Evolutionary conservation across 2,888 invertebrate genomes (phyloP).

Genomic region (Apamea crenata): DNA sequence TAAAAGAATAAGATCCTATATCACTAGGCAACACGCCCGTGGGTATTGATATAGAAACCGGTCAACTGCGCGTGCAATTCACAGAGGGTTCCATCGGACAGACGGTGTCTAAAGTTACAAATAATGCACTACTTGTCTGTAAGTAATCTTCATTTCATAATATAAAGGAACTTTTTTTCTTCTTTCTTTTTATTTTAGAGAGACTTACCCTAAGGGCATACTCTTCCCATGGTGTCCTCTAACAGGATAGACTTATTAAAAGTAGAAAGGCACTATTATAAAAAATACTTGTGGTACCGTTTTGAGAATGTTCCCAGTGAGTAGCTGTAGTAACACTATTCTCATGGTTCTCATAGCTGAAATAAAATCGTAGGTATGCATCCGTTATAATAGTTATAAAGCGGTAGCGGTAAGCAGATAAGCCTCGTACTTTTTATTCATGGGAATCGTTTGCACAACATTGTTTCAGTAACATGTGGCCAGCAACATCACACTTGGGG

Average conservation of each 20-base stretch:
- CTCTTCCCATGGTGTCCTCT: conserved; percentile 49
- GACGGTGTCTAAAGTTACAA: conserved; percentile 59
- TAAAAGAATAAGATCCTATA: conserved; percentile 50
- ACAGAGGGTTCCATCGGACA: conserved; percentile 54
- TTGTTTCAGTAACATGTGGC: background rate
- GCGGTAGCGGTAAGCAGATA: background rate
- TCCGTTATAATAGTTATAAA: background rate
- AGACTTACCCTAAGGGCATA: conserved; percentile 15
- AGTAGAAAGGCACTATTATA: background rate
- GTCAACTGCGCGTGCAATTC: conserved; percentile 63
- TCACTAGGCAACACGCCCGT: conserved; percentile 58
- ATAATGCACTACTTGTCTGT: conserved; percentile 64
- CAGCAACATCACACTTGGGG: background rate
- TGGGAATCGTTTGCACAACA: background rate
- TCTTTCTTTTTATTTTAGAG: conserved; percentile 6
- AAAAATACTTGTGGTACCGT: background rate
- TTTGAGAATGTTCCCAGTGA: background rate
- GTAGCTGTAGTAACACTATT: background rate
- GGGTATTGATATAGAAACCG: conserved; percentile 61
- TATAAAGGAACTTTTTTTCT: conserved; percentile 27
- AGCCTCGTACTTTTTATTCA: background rate
- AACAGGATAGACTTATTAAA: conserved; percentile 21
- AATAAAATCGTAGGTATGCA: background rate
- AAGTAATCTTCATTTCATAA: conserved; percentile 54
- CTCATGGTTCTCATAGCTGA: background rate